Conservation (phyloP, 2,888 invertebrate genomes). For the Onthophagus sagittarius region DNA sequence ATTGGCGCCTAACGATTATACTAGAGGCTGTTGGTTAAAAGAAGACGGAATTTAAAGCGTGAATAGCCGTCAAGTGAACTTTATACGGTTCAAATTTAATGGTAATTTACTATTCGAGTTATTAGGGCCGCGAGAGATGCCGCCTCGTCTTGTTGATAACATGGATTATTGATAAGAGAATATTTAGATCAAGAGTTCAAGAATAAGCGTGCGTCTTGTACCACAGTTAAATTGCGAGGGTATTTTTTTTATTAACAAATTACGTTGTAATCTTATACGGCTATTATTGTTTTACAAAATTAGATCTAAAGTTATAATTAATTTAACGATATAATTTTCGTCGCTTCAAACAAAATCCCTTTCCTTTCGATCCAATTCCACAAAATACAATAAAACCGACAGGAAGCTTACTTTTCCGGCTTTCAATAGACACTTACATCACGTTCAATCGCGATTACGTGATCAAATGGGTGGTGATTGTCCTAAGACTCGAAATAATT, state of each 20-base stretch:
- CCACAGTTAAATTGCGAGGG: constrained; percentile 7
- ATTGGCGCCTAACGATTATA: background rate
- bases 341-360: background rate
- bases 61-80: constrained; percentile 4
- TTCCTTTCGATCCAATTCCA: background rate
- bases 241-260: background rate
- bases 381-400: background rate
- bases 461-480: background rate
- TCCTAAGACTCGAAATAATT: background rate
- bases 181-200: constrained; percentile 34
- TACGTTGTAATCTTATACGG: background rate
- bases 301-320: background rate
- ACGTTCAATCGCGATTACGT: background rate
- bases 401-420: background rate
- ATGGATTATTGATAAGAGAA: constrained; percentile 8
- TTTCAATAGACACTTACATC: background rate
- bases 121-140: background rate
- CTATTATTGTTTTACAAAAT: constrained; percentile 14
- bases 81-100: constrained; percentile 9
- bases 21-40: background rate
- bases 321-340: no score
- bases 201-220: constrained; percentile 25
- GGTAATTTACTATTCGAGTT: background rate
- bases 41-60: background rate
- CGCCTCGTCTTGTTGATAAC: constrained; percentile 7